Conservation (phyloP, 2,113 vertebrate genomes). For the Coryphaenoides rupestris region DNA sequence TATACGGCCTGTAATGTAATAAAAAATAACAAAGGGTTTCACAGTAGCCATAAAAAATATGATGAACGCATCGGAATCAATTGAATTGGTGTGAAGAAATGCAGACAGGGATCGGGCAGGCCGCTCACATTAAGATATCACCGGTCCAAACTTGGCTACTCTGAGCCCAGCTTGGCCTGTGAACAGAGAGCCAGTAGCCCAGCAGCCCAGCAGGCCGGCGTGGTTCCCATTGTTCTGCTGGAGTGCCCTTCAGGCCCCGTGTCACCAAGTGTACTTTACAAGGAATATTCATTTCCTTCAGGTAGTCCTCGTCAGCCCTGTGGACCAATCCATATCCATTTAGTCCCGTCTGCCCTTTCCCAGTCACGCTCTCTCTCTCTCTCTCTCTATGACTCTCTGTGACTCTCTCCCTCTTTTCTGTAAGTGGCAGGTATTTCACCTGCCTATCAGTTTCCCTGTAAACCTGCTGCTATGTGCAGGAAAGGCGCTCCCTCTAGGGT, state of each 20-base stretch:
- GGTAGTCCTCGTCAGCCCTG: slow-evolving; percentile 72
- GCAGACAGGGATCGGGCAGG: too few relatives aligned
- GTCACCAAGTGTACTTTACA: slow-evolving; percentile 71
- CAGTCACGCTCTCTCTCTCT: background rate
- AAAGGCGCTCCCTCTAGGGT: slow-evolving; percentile 76
- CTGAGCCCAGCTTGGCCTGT: too few relatives aligned
- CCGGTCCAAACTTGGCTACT: too few relatives aligned
- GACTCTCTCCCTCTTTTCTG: slow-evolving; percentile 68
- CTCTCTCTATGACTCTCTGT: background rate
- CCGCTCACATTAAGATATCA: too few relatives aligned
- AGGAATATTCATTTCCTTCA: slow-evolving; percentile 76
- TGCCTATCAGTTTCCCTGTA: slow-evolving; percentile 76
- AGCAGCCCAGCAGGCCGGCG: too few relatives aligned
- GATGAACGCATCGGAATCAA: too few relatives aligned
- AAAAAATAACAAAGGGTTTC: slow-evolving; percentile 31
- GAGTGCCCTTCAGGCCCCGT: slow-evolving; percentile 62
- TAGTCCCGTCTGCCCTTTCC: slow-evolving; percentile 68
- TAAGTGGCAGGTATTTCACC: slow-evolving; percentile 76
- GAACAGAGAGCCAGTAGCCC: background rate
- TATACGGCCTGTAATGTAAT: slow-evolving; percentile 3
- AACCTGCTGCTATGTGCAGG: slow-evolving; percentile 74
- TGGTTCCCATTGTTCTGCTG: slow-evolving; percentile 53
- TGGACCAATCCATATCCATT: slow-evolving; percentile 76
- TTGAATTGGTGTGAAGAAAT: too few relatives aligned
- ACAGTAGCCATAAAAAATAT: too few relatives aligned